These are phyloP conservation scores for Chloroceryle inda DNA, from an alignment of 2,797 vertebrate genomes.

Conservation along the genomic window DNA sequence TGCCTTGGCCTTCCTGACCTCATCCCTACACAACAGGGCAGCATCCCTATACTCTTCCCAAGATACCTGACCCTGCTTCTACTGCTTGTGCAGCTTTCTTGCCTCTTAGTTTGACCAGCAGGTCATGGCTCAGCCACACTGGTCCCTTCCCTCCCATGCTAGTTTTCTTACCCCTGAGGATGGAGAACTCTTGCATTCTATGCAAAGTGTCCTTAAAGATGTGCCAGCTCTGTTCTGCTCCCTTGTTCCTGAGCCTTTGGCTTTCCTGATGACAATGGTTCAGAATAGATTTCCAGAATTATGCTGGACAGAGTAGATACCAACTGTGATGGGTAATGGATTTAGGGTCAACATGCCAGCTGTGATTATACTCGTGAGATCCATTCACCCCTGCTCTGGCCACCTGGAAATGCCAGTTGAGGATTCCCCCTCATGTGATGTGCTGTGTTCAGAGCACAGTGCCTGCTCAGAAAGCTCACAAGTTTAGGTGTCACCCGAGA, in stretches of 20 bases:
- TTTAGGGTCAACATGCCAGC: not conserved
- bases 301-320: not conserved
- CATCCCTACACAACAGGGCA: too few species aligned
- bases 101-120: too few species aligned
- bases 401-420: not conserved
- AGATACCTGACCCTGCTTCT: too few species aligned
- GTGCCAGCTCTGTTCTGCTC: too few species aligned
- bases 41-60: too few species aligned
- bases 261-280: not conserved
- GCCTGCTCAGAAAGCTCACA: not conserved
- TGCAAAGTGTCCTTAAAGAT: too few species aligned
- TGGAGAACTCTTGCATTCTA: too few species aligned
- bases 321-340: accelerated
- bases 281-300: not conserved
- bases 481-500: not conserved
- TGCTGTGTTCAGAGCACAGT: not conserved
- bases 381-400: not conserved
- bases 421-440: accelerated
- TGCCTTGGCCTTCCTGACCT: too few species aligned
- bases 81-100: too few species aligned
- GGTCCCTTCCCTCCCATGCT: too few species aligned
- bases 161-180: too few species aligned
- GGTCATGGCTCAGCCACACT: too few species aligned
- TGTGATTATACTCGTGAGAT: not conserved
- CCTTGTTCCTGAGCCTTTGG: not conserved